Evolutionary conservation across 2,888 invertebrate genomes (phyloP).

Genomic region (Drosophila limbata): DNA sequence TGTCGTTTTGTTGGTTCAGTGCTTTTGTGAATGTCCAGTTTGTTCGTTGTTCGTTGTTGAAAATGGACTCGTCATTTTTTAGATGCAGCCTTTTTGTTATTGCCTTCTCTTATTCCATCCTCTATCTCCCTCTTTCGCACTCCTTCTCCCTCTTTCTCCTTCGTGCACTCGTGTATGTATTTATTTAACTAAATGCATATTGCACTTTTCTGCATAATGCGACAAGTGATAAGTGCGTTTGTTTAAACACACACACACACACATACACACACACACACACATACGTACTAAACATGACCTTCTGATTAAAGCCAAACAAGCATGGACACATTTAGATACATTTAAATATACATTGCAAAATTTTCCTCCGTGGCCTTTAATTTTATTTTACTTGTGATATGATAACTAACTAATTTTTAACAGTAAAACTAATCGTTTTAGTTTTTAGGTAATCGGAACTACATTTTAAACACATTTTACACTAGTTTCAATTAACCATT

Average conservation of each 20-base stretch:
- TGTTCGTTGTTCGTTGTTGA: constrained; percentile 41
- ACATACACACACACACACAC: background rate
- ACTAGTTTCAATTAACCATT: no score
- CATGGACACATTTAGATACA: no score
- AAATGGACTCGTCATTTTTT: constrained; percentile 65
- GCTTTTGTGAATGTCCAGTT: constrained; percentile 75
- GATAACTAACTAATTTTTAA: background rate
- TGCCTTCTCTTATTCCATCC: constrained; percentile 3
- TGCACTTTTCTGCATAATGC: constrained; percentile 62
- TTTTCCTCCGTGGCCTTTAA: background rate
- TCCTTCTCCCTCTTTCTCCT: background rate
- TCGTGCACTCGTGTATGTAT: constrained; percentile 30
- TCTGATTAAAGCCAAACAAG: no score
- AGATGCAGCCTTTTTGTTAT: constrained; percentile 41
- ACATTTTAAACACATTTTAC: no score
- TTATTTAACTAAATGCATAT: constrained; percentile 71
- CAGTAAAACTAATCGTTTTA: no score
- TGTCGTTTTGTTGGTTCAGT: constrained; percentile 63
- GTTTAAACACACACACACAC: constrained; percentile 8
- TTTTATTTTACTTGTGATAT: background rate
- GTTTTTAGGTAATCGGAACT: no score
- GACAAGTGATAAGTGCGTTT: constrained; percentile 38
- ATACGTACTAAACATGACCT: no score
- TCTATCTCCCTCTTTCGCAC: background rate
- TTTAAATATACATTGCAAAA: no score